Evolutionary conservation across 2,113 vertebrate genomes (phyloP).

Genomic region (Siniperca chuatsi): DNA sequence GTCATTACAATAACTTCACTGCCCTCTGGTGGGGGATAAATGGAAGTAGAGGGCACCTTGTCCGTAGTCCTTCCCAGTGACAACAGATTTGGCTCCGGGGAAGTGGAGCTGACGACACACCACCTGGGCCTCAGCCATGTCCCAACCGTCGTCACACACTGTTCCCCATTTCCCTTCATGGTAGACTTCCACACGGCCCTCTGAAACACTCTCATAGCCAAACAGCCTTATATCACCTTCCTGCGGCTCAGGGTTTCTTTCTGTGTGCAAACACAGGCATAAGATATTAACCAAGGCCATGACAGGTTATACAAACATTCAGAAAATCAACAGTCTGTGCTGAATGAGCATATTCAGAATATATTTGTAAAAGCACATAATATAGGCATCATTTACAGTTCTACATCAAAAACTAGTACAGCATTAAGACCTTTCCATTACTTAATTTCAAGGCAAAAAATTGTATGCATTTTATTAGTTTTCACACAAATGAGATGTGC

Average conservation of each 20-base stretch:
- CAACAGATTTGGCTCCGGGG: conserved; percentile 71
- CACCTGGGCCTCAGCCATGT: conserved; percentile 80
- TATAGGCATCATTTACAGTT: not conserved
- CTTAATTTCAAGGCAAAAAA: not conserved
- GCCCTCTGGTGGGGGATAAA: conserved; percentile 60
- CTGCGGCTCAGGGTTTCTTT: fast-evolving
- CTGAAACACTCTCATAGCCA: conserved; percentile 14
- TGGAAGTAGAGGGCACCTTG: conserved; percentile 75
- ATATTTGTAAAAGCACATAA: not conserved
- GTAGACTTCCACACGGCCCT: conserved; percentile 87
- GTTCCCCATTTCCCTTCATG: conserved; percentile 87
- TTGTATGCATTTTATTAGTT: not conserved
- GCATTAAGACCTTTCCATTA: not conserved
- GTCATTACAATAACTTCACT: conserved; percentile 3
- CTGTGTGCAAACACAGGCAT: conserved; percentile 5
- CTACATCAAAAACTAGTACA: not conserved
- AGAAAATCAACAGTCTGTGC: not conserved
- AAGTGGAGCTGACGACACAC: conserved; percentile 86
- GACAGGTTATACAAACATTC: not conserved
- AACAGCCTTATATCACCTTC: conserved; percentile 77
- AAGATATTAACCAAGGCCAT: not conserved
- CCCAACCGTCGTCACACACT: conserved; percentile 87
- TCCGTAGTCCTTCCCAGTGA: conserved; percentile 67
- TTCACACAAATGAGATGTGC: not conserved
- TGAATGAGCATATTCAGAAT: not conserved